These are phyloP conservation scores for Nasonia giraulti DNA, from an alignment of 1,140 invertebrate species.

Conservation along the genomic window DNA sequence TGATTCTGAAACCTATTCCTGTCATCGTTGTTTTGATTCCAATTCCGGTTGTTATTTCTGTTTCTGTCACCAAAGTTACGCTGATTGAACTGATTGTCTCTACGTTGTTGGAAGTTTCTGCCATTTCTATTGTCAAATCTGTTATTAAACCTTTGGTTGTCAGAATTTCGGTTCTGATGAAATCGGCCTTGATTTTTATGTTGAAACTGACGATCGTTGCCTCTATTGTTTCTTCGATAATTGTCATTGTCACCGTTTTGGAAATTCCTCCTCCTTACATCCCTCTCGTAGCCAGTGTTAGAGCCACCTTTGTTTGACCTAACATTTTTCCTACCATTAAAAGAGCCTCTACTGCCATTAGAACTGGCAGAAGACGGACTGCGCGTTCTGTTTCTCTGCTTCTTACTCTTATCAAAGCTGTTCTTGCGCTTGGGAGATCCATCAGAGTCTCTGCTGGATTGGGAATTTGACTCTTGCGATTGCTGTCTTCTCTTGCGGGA, in stretches of 20 bases:
- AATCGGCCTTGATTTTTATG: constrained; percentile 50
- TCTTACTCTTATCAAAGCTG: constrained; percentile 61
- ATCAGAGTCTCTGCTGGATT: constrained; percentile 57
- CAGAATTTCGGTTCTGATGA: constrained; percentile 49
- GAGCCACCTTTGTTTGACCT: constrained; percentile 23
- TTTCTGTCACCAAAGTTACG: constrained; percentile 45
- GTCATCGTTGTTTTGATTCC: constrained; percentile 57
- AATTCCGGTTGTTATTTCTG: constrained; percentile 55
- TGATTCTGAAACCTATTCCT: constrained; percentile 55
- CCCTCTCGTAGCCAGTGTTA: constrained; percentile 43
- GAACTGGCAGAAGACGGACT: constrained; percentile 55
- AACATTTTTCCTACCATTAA: constrained; percentile 28
- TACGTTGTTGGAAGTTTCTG: constrained; percentile 47
- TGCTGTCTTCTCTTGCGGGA: constrained; percentile 50
- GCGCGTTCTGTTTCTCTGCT: constrained; percentile 58
- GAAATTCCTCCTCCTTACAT: constrained; percentile 44
- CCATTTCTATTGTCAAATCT: constrained; percentile 62
- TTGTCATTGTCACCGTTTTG: constrained; percentile 47
- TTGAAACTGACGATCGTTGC: constrained; percentile 45
- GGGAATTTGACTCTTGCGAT: constrained; percentile 49
- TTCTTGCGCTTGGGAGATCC: constrained; percentile 57
- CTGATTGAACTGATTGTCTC: constrained; percentile 52
- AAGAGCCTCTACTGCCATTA: constrained; percentile 29
- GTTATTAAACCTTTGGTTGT: constrained; percentile 54
- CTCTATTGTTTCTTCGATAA: constrained; percentile 42